Base-by-base conservation (phyloP, 2,797 vertebrate genomes). In the Liparis tanakae region DNA sequence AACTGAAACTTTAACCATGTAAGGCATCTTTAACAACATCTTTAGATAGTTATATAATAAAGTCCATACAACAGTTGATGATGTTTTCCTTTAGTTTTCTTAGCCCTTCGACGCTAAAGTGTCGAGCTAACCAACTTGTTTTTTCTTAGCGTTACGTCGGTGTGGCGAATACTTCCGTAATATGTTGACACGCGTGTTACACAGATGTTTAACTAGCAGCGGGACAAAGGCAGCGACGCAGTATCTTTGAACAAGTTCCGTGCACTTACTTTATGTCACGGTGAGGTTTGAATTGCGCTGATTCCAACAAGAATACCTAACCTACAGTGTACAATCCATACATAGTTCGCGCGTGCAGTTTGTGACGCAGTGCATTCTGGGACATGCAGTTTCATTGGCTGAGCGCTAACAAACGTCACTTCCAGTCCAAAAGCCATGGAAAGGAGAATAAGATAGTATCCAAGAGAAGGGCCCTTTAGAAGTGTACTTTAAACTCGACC, bases 311-410 rank as follows among this genome's bases (percentile, higher is more conserved):
- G 2, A 67, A 25, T 3, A 56, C 25, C 20, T 36, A 1, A 59
- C 18, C 30, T 34, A 50, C 34, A 0, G 18, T 1, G 18, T 1
- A 6, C n/a, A n/a, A n/a, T n/a, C n/a, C n/a, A n/a, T n/a, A n/a
- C n/a, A 64, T 20, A 0, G 7, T 85, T 91, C 76, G 88, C 92
- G 92, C 85, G 14, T 84, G 65, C 20, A 78, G 72, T 92, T 93
- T 84, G 83, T 79, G 46, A 44, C 7, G 63, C 78, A 72, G 71
- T 58, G 89, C 50, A 83, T 89, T 84, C 36, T 89, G 89, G 88
- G 85, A 83, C 1, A 48, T 22, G 0, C 0, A 1, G 2, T 5
- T 0, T 5, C n/a, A 90, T 86, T 90, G 73, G 90, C 20, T 71
- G 10, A 48, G 5, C 1, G 7, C 14, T 10, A 5, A n/a, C 0